Conservation (phyloP, 2,888 invertebrate species). For the Anoncus sp. region DNA sequence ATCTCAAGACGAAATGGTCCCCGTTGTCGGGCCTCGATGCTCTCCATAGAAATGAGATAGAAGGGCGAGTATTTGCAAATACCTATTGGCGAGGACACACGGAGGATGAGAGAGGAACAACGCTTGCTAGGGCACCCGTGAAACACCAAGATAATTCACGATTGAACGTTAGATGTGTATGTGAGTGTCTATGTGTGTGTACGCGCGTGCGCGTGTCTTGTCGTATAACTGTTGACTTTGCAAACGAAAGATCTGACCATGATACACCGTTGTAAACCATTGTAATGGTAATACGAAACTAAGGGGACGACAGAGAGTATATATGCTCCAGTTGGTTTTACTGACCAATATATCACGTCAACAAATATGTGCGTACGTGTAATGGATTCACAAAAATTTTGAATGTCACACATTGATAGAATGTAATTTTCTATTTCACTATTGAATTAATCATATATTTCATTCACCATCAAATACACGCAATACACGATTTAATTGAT, state of each 20-base stretch:
- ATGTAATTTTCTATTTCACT: conserved; percentile 11
- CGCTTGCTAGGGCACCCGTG: conserved; percentile 17
- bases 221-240: conserved; percentile 42
- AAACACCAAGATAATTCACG: conserved; percentile 32
- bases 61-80: conserved; percentile 29
- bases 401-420: background rate
- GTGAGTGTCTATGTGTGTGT: too few relatives aligned
- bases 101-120: conserved; percentile 27
- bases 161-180: background rate
- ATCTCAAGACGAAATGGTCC: conserved; percentile 29
- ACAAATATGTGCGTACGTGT: conserved; percentile 14
- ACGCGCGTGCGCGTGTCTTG: conserved; percentile 9
- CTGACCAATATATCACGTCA: conserved; percentile 68
- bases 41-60: conserved; percentile 7
- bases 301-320: conserved; percentile 36
- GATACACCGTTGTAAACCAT: conserved; percentile 78
- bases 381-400: conserved; percentile 3
- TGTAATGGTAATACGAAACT: conserved; percentile 79
- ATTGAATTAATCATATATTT: background rate
- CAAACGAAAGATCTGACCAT: conserved; percentile 72
- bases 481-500: too few relatives aligned
- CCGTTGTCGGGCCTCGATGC: too few relatives aligned
- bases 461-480: background rate
- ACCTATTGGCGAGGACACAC: conserved; percentile 22
- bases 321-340: conserved; percentile 30